phyloP scores from a whole-genome alignment of 1,140 invertebrate species.

The Artemia franciscana region DNA sequence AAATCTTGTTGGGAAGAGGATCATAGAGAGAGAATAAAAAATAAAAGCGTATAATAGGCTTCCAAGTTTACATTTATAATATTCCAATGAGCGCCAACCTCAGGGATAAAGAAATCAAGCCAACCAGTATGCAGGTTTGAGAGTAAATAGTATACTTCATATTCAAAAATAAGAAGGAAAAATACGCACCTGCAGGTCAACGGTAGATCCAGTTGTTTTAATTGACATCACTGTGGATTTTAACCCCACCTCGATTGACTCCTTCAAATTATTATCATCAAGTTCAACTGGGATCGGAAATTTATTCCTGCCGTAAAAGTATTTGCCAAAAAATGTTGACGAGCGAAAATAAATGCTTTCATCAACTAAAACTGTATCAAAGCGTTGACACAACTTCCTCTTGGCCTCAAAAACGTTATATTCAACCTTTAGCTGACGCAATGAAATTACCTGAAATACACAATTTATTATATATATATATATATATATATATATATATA shows the following conservation, averaged over 20 bases:
- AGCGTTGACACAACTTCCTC: constrained; percentile 18
- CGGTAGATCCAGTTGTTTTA: not conserved
- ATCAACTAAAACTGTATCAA: constrained; percentile 20
- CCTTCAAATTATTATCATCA: not conserved
- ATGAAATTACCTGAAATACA: constrained; percentile 17
- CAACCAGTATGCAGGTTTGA: not conserved
- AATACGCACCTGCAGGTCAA: not conserved
- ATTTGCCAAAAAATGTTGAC: constrained; percentile 18
- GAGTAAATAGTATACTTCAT: not conserved
- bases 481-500: not conserved
- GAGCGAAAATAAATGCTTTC: constrained; percentile 16
- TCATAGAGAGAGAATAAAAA: not conserved
- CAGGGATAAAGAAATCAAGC: not conserved
- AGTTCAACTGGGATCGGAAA: not conserved
- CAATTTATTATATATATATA: not conserved
- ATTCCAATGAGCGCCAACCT: not conserved
- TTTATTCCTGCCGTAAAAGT: constrained; percentile 18
- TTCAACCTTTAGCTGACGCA: constrained; percentile 18
- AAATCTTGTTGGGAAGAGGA: not conserved
- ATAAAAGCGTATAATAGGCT: not conserved
- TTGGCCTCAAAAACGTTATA: constrained; percentile 21
- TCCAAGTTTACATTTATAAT: not conserved
- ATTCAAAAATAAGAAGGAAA: not conserved
- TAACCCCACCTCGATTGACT: not conserved
- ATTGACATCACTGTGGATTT: not conserved